Percentiles rank a stretch among this genome's conserved stretches.
These are phyloP conservation scores for Timandra comae DNA, from an alignment of 2,888 invertebrate species.

Conservation along the genomic window DNA sequence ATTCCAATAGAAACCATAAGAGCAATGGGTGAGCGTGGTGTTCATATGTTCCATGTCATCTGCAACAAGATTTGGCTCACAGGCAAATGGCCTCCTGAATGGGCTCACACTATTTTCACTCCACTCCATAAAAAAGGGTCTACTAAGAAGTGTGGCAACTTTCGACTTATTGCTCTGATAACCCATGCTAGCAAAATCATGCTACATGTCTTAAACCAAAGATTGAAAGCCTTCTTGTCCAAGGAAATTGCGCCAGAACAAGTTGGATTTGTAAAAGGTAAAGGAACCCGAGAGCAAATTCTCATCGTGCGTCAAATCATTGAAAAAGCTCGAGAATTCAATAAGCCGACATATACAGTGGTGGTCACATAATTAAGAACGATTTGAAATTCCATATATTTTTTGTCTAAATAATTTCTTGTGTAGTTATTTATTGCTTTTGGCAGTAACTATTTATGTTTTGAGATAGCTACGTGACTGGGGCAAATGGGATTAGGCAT, in stretches of 20 bases:
- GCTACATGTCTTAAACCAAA: conserved; percentile 6
- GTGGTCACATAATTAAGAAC: too few relatives aligned
- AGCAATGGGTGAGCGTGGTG: conserved; percentile 9
- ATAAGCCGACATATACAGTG: too few relatives aligned
- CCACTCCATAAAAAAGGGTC: conserved; percentile 19
- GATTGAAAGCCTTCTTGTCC: too few relatives aligned
- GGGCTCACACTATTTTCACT: conserved; percentile 14
- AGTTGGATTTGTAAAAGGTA: conserved; percentile 16
- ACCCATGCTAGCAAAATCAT: conserved; percentile 14
- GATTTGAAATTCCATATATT: too few relatives aligned
- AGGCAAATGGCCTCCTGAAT: conserved; percentile 15
- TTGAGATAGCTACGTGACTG: too few relatives aligned
- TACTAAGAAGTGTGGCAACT: conserved; percentile 17
- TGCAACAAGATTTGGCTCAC: conserved; percentile 16
- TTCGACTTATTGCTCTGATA: conserved; percentile 13
- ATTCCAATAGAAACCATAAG: conserved; percentile 13
- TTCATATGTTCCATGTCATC: conserved; percentile 1
- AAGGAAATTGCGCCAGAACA: too few relatives aligned
- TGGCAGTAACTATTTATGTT: too few relatives aligned
- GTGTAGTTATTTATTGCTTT: too few relatives aligned
- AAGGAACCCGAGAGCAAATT: conserved; percentile 14
- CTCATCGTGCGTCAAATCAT: conserved; percentile 9
- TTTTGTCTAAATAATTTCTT: too few relatives aligned
- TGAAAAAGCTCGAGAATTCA: conserved; percentile 11
- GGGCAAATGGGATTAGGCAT: too few relatives aligned